Evolutionary conservation across 2,888 invertebrate species (phyloP).

Genomic region (Pharmacophagus antenor): DNA sequence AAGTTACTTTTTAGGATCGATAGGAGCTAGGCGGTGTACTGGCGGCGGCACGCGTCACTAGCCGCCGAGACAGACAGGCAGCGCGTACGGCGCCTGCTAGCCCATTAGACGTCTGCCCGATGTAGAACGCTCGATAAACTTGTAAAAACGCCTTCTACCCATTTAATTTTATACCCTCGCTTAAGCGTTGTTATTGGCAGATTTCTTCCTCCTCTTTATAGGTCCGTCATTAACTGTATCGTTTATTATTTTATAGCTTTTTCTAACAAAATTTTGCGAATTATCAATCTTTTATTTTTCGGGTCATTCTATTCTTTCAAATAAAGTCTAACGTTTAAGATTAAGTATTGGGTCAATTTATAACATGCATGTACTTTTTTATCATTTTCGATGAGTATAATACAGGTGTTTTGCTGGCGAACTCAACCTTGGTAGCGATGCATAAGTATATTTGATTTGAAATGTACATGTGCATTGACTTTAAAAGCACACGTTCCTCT

Average conservation of each 20-base stretch:
- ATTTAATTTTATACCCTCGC: conserved; percentile 78
- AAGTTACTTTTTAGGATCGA: conserved; percentile 50
- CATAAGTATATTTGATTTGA: conserved; percentile 1
- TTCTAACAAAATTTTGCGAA: conserved; percentile 42
- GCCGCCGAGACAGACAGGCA: conserved; percentile 72
- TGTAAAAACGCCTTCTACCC: conserved; percentile 79
- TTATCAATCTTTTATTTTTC: background rate
- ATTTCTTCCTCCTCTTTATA: conserved; percentile 70
- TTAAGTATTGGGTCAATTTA: conserved; percentile 11
- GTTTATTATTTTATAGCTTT: conserved; percentile 63
- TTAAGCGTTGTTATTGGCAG: conserved; percentile 78
- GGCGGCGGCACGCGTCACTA: conserved; percentile 53
- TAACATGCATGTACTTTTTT: conserved; percentile 23
- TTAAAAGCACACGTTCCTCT: conserved; percentile 43
- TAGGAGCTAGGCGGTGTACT: conserved; percentile 49
- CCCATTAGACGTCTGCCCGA: conserved; percentile 76
- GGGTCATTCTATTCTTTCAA: background rate
- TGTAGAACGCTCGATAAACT: conserved; percentile 80
- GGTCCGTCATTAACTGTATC: conserved; percentile 70
- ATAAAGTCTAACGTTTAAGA: background rate
- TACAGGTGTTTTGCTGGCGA: background rate
- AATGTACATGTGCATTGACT: conserved; percentile 44
- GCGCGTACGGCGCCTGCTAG: conserved; percentile 74
- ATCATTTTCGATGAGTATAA: background rate
- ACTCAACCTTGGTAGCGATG: conserved; percentile 28